Percentiles rank a stretch among this genome's conserved stretches.
These are phyloP conservation scores for Tautogolabrus adspersus DNA, from an alignment of 2,113 vertebrate species.

Conservation along the genomic window DNA sequence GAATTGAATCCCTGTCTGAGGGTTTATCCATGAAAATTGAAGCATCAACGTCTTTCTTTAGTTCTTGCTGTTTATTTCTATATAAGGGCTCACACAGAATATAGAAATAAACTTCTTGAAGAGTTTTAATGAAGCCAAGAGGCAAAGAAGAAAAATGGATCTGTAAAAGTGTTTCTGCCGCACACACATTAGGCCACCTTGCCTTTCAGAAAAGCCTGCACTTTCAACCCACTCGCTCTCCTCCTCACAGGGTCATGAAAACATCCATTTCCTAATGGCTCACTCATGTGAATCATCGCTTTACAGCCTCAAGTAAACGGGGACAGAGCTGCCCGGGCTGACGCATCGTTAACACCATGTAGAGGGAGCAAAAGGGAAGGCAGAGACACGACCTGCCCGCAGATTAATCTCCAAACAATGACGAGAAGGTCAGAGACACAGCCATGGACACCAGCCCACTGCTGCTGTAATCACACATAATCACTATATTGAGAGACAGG, in stretches of 20 bases:
- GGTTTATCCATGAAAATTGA: constrained; percentile 38
- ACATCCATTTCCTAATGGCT: constrained; percentile 70
- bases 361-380: constrained; percentile 37
- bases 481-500: constrained; percentile 23
- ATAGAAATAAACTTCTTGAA: constrained; percentile 24
- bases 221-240: constrained; percentile 64
- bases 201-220: constrained; percentile 47
- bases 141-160: constrained; percentile 39
- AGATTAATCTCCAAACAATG: constrained; percentile 65
- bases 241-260: constrained; percentile 63
- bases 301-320: constrained; percentile 48
- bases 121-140: constrained; percentile 29
- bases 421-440: constrained; percentile 52
- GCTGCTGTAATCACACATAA: constrained; percentile 37
- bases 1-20: constrained; percentile 33
- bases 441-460: constrained; percentile 4
- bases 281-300: constrained; percentile 69
- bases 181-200: constrained; percentile 35
- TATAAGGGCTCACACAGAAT: constrained; percentile 23
- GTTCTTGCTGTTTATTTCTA: constrained; percentile 26
- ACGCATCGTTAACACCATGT: constrained; percentile 55
- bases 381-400: constrained; percentile 42
- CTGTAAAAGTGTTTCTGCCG: constrained; percentile 7
- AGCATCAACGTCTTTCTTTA: constrained; percentile 12
- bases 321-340: constrained; percentile 40